Base-by-base conservation (phyloP, 1,140 invertebrate species). In the Neodiprion pinetum region DNA sequence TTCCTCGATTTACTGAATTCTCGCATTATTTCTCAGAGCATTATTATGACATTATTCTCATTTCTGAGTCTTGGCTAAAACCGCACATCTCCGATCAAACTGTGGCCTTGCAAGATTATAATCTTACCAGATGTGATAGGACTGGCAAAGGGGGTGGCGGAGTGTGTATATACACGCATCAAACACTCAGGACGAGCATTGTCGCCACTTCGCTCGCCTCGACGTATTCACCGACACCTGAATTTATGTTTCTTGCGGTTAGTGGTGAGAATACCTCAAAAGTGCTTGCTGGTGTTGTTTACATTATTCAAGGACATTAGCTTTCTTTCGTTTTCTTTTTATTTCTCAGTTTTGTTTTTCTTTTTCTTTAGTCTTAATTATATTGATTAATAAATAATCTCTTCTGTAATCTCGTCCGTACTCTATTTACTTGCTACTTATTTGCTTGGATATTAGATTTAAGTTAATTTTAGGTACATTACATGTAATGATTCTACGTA, bases 31-130 rank as follows among this genome's bases (percentile, higher is more conserved):
- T 72, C 21, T n/a, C 71, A 1, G 9, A 8, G 12, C 47, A 72
- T 12, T 50, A 11, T 17, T 53, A 72, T 72, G 70, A 72, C 23
- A 50, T 50, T 14, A 72, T 72, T n/a, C 48, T 72, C 21, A 50
- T 72, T n/a, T 50, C 70, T 0, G 70, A 72, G 48, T 72, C 70
- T 14, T 72, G 70, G 70, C 70, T 53, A 1, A 72, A 72, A 12
- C 70, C 70, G 1, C 70, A 72, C 21, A 50, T 72, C 1, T 1
- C 8, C 12, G 70, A 72, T 23, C 7, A 21, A 8, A 1, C 50
- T 1, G 49, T 72, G 9, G 1, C 1, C 0, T 2, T 72, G 0
- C 5, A 0, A 8, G 48, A 12, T 1, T 72, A 49, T 50, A 49
- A 21, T n/a, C 49, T 72, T 3, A n/a, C 49, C 47, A 47, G 70